These are phyloP conservation scores for Zaprionus capensis DNA, from an alignment of 1,140 invertebrate genomes.

Conservation along the genomic window DNA sequence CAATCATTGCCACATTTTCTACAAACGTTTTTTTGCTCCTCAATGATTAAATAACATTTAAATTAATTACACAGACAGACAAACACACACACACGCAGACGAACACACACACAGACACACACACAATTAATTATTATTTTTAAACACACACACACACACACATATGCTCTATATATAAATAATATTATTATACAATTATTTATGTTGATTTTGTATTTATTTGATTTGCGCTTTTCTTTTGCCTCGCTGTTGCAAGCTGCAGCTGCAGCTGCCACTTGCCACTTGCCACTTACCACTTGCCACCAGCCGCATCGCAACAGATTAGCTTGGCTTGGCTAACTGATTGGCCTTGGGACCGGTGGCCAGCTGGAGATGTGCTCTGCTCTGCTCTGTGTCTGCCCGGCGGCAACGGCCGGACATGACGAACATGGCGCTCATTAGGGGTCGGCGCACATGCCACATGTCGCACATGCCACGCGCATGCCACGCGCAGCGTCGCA, in stretches of 20 bases:
- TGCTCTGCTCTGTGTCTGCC: neutral
- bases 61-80: constrained; percentile 25
- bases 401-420: neutral
- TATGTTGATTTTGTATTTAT: neutral
- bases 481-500: neutral
- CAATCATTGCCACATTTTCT: constrained; percentile 1
- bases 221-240: neutral
- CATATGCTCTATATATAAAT: constrained; percentile 22
- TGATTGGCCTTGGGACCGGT: constrained; percentile 6
- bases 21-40: neutral
- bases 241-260: neutral
- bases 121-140: constrained; percentile 25
- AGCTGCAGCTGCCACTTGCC: neutral
- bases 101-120: neutral
- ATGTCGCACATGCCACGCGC: neutral
- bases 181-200: constrained; percentile 22
- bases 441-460: constrained; percentile 6
- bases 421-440: constrained; percentile 10
- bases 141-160: neutral
- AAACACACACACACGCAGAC: neutral
- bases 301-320: neutral
- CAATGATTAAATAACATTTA: constrained; percentile 10
- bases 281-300: neutral
- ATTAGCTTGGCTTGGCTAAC: constrained; percentile 5
- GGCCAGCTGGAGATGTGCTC: neutral